Base-by-base conservation (phyloP, 1,140 invertebrate species). In the Camponotus pennsylvanicus region DNA sequence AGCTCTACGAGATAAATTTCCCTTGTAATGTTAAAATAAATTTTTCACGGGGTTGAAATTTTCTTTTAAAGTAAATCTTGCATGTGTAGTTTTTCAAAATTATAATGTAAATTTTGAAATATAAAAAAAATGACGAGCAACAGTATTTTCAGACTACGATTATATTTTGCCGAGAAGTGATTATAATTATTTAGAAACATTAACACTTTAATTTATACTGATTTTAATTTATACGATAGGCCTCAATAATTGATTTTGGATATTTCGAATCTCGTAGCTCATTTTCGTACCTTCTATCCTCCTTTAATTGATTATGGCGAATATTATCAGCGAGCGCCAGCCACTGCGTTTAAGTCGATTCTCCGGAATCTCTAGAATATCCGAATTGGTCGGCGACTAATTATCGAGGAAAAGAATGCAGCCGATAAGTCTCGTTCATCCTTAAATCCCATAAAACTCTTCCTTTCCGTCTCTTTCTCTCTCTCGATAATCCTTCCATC, bases 391-490 rank as follows among this genome's bases (percentile, higher is more conserved):
- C 11, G 52, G 6, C 27, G 45, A 75, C 40, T 83, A 83, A 83
- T 83, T 83, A 83, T 73, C 69, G 63, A 69, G 55, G 34, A 59
- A 52, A 85, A 71, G 52, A 77, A 79, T 8, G 37, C 32, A 8
- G 52, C 49, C 71, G 69, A 89, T 89, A 87, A 45, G 80, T 86
- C 61, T 55, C 63, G 42, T 63, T 76, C 52, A 75, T 40, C 57
- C 37, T 27, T 21, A 55, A 61, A 59, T 64, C 66, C 59, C 40
- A 11, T 9, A 18, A 86, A 89, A 70, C 86, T 57, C 76, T 40
- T 42, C 75, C 63, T 80, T 37, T 67, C 37, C 21, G 7, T 49
- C n/a, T 66, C 18, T 57, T 3, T 73, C 52, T 55, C 37, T 67
- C 34, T 78, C 57, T 77, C 63, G n/a, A 59, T 86, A 86, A 89